Percentiles rank a stretch among this genome's conserved stretches.
Conservation (phyloP, 1,140 invertebrate genomes). For the Anastrepha ludens region DNA sequence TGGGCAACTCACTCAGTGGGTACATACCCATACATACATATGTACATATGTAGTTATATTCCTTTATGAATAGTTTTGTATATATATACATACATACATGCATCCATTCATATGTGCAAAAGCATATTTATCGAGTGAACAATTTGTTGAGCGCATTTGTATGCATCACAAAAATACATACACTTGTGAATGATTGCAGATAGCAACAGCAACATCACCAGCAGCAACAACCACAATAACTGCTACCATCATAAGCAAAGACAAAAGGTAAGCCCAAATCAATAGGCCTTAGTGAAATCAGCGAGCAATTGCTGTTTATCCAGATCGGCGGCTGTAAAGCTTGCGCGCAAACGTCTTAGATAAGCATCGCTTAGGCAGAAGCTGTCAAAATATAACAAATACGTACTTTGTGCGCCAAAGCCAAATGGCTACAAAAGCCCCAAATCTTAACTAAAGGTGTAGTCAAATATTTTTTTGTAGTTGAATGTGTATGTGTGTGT, state of each 20-base stretch:
- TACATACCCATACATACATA: neutral
- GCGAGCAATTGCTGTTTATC: neutral
- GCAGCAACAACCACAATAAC: neutral
- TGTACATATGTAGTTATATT: neutral
- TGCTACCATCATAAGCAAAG: neutral
- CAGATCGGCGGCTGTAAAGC: conserved; percentile 28
- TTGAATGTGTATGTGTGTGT: neutral
- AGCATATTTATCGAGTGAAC: conserved; percentile 32
- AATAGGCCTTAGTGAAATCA: neutral
- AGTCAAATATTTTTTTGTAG: neutral
- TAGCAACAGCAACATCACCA: neutral
- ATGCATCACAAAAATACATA: neutral
- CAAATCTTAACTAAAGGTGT: conserved; percentile 12
- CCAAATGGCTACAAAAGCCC: conserved; percentile 13
- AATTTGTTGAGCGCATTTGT: conserved; percentile 40
- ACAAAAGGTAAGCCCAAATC: neutral
- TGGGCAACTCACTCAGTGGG: neutral
- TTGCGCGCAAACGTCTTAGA: conserved; percentile 42
- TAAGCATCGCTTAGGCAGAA: conserved; percentile 51
- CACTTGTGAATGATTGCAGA: neutral
- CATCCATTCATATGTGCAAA: neutral
- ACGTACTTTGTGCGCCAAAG: conserved; percentile 39
- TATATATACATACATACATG: neutral
- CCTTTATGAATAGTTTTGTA: neutral
- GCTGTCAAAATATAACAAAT: conserved; percentile 53